Conservation (phyloP, 2,888 invertebrate species). For the Anagyrus pseudococci region DNA sequence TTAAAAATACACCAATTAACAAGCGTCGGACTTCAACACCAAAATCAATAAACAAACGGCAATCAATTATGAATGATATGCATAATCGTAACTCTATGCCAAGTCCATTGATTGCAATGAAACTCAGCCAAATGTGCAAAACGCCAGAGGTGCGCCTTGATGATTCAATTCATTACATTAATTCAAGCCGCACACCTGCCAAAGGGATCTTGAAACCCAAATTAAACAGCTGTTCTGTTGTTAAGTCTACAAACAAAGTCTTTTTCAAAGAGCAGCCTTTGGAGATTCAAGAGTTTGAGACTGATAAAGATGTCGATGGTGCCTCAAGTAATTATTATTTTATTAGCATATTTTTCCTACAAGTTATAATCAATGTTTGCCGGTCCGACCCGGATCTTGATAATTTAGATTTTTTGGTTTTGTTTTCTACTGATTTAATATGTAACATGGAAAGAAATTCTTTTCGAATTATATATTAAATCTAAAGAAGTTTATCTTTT, state of each 20-base stretch:
- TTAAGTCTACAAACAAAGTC: constrained; percentile 49
- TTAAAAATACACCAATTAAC: neutral
- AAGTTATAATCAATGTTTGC: too few species aligned
- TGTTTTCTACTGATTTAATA: too few species aligned
- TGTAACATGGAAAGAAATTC: too few species aligned
- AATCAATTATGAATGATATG: constrained; percentile 35
- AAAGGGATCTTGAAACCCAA: constrained; percentile 51
- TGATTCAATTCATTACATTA: constrained; percentile 49
- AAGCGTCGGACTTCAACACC: constrained; percentile 19
- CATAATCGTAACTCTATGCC: constrained; percentile 37
- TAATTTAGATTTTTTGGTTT: neutral
- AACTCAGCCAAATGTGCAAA: constrained; percentile 49
- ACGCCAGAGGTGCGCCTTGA: constrained; percentile 50
- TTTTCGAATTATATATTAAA: too few species aligned
- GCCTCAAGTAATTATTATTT: constrained; percentile 14
- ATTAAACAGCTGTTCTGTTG: constrained; percentile 16
- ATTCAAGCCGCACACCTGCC: constrained; percentile 53
- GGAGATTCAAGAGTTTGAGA: constrained; percentile 38
- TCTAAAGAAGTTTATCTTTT: too few species aligned
- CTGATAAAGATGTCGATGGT: constrained; percentile 32
- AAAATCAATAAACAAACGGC: constrained; percentile 28
- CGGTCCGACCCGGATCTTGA: too few species aligned
- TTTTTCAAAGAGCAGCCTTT: constrained; percentile 49
- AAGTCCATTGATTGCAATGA: constrained; percentile 49
- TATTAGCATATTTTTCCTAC: too few species aligned